A percentile compares a stretch with the other conserved stretches of the same genome.
Evolutionary conservation across 2,888 invertebrate genomes (phyloP).

Genomic region (Prosapia bicincta): DNA sequence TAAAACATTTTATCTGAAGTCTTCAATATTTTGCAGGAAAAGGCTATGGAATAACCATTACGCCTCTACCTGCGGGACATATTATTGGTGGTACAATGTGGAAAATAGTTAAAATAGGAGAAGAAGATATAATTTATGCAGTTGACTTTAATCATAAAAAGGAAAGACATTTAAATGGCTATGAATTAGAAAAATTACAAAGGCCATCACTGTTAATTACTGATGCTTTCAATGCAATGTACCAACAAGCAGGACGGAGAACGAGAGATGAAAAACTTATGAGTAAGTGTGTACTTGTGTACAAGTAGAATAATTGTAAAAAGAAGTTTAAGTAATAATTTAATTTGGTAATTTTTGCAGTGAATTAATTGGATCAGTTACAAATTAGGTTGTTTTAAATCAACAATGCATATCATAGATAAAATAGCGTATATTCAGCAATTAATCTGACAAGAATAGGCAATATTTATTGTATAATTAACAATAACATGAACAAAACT

Average conservation of each 20-base stretch:
- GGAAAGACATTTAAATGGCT: conserved; percentile 95
- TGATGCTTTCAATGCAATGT: conserved; percentile 93
- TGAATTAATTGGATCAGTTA: background rate
- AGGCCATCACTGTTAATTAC: conserved; percentile 92
- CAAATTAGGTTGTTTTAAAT: background rate
- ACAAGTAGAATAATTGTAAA: background rate
- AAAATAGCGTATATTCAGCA: no score
- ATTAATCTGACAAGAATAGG: no score
- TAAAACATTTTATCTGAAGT: no score
- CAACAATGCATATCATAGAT: no score
- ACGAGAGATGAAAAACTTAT: conserved; percentile 94
- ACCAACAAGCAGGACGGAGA: conserved; percentile 85
- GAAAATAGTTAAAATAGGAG: conserved; percentile 97
- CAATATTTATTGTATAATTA: no score
- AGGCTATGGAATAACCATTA: conserved; percentile 92
- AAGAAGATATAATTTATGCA: conserved; percentile 97
- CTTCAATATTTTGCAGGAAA: conserved; percentile 68
- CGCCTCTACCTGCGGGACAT: conserved; percentile 94
- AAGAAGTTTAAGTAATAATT: background rate
- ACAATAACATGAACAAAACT: no score
- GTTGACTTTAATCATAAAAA: conserved; percentile 99
- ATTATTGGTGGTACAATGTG: conserved; percentile 99
- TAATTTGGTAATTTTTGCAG: background rate
- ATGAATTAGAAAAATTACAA: conserved; percentile 84
- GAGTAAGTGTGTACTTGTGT: conserved; percentile 67